phyloP scores from a whole-genome alignment of 2,888 invertebrate species.

The Nyleta sp. region DNA sequence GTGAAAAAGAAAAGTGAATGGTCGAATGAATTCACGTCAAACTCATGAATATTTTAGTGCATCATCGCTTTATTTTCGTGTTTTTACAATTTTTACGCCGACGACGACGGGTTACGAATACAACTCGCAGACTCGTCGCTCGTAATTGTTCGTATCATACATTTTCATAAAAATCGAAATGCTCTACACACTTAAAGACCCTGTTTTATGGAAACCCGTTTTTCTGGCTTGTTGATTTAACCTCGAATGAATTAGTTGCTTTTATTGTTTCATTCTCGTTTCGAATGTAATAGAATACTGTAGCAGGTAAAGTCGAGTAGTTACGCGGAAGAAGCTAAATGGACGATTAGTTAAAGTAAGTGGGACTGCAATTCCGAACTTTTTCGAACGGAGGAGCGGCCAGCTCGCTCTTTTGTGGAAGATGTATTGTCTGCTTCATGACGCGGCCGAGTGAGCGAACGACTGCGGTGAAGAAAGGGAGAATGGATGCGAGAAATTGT shows the following conservation, averaged over 20 bases:
- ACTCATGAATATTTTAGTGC: constrained; percentile 18
- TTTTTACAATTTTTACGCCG: constrained; percentile 4
- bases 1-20: constrained; percentile 28
- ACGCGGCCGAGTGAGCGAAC: constrained; percentile 69
- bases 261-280: constrained; percentile 55
- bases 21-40: constrained; percentile 18
- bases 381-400: constrained; percentile 62
- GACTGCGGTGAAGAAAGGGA: constrained; percentile 59
- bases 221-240: constrained; percentile 56
- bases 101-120: constrained; percentile 1
- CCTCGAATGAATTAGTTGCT: constrained; percentile 42
- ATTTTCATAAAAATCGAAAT: constrained; percentile 43
- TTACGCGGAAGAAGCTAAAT: constrained; percentile 55
- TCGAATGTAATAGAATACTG: constrained; percentile 60
- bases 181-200: neutral
- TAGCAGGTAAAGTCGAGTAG: constrained; percentile 53
- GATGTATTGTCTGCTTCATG: constrained; percentile 70
- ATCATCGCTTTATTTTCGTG: neutral
- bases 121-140: neutral
- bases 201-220: constrained; percentile 40
- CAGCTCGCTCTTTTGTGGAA: constrained; percentile 66
- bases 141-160: constrained; percentile 11
- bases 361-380: constrained; percentile 61
- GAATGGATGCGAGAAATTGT: constrained; percentile 64
- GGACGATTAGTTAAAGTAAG: constrained; percentile 66